These are phyloP conservation scores for Catotricha subobsoleta DNA, from an alignment of 2,888 invertebrate genomes.

Conservation along the genomic window DNA sequence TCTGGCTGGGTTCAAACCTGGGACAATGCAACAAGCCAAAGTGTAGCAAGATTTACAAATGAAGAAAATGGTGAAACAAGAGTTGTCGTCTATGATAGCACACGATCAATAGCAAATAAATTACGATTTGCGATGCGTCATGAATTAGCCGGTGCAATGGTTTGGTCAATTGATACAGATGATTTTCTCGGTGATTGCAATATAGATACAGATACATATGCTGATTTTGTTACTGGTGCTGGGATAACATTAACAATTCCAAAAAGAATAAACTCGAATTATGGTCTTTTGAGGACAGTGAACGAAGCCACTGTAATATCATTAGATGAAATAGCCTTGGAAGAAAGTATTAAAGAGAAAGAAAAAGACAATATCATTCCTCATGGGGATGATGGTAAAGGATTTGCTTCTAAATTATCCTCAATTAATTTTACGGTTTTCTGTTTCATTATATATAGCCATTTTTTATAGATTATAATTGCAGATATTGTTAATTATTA, in stretches of 20 bases:
- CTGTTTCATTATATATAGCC: no score
- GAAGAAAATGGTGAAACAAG: slow-evolving; percentile 38
- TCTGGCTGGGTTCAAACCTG: slow-evolving; percentile 49
- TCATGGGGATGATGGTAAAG: slow-evolving; percentile 8
- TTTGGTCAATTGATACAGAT: slow-evolving; percentile 81
- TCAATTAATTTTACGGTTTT: no score
- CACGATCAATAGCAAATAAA: slow-evolving; percentile 54
- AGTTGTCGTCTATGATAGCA: slow-evolving; percentile 61
- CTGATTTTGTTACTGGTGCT: slow-evolving; percentile 27
- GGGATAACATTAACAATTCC: slow-evolving; percentile 17
- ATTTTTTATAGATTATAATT: no score
- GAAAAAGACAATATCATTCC: slow-evolving; percentile 30
- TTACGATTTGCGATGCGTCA: slow-evolving; percentile 46
- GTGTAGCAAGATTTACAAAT: slow-evolving; percentile 35
- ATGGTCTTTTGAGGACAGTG: slow-evolving; percentile 52
- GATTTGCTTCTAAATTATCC: not conserved
- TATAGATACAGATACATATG: slow-evolving; percentile 31
- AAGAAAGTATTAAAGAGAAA: slow-evolving; percentile 32
- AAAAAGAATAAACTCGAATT: slow-evolving; percentile 33
- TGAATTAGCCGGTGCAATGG: slow-evolving; percentile 61
- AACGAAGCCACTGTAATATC: slow-evolving; percentile 44
- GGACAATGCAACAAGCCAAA: slow-evolving; percentile 39
- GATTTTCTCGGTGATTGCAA: slow-evolving; percentile 59
- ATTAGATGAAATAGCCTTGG: slow-evolving; percentile 32
- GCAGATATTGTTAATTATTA: no score